Evolutionary conservation across 2,888 invertebrate genomes (phyloP).

Genomic region (Cantharis rufa): DNA sequence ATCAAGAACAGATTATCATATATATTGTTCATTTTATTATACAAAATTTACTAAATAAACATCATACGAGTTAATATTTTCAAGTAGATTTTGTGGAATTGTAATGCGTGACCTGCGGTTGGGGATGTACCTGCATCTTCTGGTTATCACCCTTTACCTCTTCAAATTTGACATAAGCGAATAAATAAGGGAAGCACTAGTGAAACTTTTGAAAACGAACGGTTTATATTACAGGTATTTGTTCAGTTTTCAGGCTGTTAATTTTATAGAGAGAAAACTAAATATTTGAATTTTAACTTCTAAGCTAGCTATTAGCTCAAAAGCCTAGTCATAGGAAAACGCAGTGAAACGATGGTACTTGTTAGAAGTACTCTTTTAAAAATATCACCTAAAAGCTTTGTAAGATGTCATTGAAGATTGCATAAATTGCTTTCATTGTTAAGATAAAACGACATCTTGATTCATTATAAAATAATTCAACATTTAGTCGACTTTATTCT

Average conservation of each 20-base stretch:
- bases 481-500: not conserved
- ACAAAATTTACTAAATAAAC: no score
- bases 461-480: not conserved
- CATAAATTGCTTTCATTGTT: slow-evolving; percentile 9
- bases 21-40: not conserved
- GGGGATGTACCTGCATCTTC: not conserved
- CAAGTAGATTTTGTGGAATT: no score
- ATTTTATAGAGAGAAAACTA: not conserved
- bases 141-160: not conserved
- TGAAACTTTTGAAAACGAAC: not conserved
- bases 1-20: not conserved
- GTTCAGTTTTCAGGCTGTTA: not conserved
- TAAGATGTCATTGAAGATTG: slow-evolving; percentile 1
- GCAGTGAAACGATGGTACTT: not conserved
- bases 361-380: not conserved
- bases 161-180: not conserved
- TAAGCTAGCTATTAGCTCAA: not conserved
- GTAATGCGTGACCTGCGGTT: no score
- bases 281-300: not conserved
- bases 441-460: not conserved
- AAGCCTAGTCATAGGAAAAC: not conserved
- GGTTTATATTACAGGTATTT: not conserved
- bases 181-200: not conserved
- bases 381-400: not conserved
- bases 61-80: no score